Evolutionary conservation across 1,140 invertebrate species (phyloP), one percentile per base, ranked within the genome.

Genomic region (Brachionus koreanus): DNA sequence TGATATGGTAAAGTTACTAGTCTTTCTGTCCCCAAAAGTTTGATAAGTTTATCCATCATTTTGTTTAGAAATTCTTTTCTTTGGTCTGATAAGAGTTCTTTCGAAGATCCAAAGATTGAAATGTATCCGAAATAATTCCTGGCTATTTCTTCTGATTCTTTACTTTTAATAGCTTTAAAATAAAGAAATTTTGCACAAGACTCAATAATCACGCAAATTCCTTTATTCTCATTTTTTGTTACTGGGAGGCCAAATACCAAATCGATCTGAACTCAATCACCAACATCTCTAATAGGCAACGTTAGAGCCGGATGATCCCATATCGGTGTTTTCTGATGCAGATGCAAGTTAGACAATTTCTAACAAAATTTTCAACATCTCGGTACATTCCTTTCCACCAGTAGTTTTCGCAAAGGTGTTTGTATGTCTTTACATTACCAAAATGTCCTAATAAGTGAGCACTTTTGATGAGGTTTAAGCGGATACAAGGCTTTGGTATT

Each of bases 61-160:
- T 77, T 7, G 3, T 77, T 52, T 2, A 77, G 1, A 77, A 77
- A 77, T 77, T 77, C 42, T 52, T 52, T 77, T 5, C 75, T 19
- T 49, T 77, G 75, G 23, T 77, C 75, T 3, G 75, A 77, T 23
- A 77, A 19, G 0, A 77, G 25, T 77, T 77, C 3, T 5, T 77
- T 77, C 16, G 75, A 61, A 0, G 75, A 19, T 3, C 75, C 75
- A 12, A 77, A 77, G 3, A 49, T 33, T 35, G 75, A 77, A 2
- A 49, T 12, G 43, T 6, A 77, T 77, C 29, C 10, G 19, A 77
- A 77, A 52, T 57, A 77, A 2, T 12, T 7, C 3, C 46, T 3
- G 0, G 75, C n/a, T n/a, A n/a, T n/a, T n/a, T n/a, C n/a, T n/a
- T n/a, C 75, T 5, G 9, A n/a, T 61, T 77, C 75, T 52, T 61